Evolutionary conservation across 2,888 invertebrate genomes (phyloP), one percentile per base, ranked within the genome.

Genomic region (Drosophila eohydei): DNA sequence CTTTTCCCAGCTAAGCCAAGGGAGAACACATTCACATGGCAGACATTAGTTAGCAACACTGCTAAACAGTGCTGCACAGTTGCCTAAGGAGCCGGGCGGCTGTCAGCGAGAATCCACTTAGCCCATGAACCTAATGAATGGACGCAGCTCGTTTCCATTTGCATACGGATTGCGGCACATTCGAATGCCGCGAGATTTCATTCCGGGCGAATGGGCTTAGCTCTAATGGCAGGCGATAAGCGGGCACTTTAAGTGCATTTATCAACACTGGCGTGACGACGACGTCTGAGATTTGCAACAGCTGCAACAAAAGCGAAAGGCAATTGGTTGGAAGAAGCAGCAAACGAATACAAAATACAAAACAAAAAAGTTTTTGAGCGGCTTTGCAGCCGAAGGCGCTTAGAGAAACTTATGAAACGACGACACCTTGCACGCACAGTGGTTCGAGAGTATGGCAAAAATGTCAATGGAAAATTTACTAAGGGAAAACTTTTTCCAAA

Each of bases 201-300:
- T 56, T 71, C 41, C 70, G 26, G 68, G 38, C 68, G 65, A 64
- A 52, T 57, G 59, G 51, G 21, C 51, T 55, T 30, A 11, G 62
- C 38, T 44, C 38, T 44, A 69, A 67, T 59, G 59, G 48, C 54
- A 68, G 60, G 60, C 69, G 69, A 69, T 69, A 69, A 69, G 69
- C 69, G 54, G 46, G 38, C 6, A 4, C 68, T 59, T 54, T 71
- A 60, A 81, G 71, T 83, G 84, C 84, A 84, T 88, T 88, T 88
- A 83, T 79, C 88, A 88, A 88, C 87, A 88, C 76, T 66, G 67
- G 16, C 48, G 4, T 14, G 44, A 21, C 43, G 30, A 11, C 58
- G 34, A 43, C 51, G 56, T 68, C 71, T 88, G 88, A 85, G 88
- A 85, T 88, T 88, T 85, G 84, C 88, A 85, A 85, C 84, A 85